phyloP scores from a whole-genome alignment of 2,113 vertebrate genomes.

The Mus musculus region GRCm39 chr4:116183001-116183500 shows the following conservation, averaged over 20 bases:
- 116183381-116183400: constrained; percentile 17
- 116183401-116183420: not conserved
- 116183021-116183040: too few species aligned
- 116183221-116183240: not conserved
- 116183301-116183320: constrained; percentile 99
- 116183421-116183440: not conserved
- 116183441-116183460: not conserved
- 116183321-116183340: constrained; percentile 96
- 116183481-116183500: constrained; percentile 22
- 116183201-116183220: not conserved
- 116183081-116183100: too few species aligned
- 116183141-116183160: too few species aligned
- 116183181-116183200: not conserved
- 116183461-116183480: not conserved
- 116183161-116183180: not conserved
- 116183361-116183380: constrained; percentile 56
- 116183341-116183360: constrained; percentile 90
- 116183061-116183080: too few species aligned
- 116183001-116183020: not conserved
- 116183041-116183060: too few species aligned
- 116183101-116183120: too few species aligned
- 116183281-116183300: constrained; percentile 99
- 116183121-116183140: too few species aligned
- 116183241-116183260: constrained; percentile 41
- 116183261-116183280: constrained; percentile 96